Evolutionary conservation across 1,140 invertebrate species (phyloP), one percentile per base, ranked within the genome.

Genomic region (Bombyx mori): DNA sequence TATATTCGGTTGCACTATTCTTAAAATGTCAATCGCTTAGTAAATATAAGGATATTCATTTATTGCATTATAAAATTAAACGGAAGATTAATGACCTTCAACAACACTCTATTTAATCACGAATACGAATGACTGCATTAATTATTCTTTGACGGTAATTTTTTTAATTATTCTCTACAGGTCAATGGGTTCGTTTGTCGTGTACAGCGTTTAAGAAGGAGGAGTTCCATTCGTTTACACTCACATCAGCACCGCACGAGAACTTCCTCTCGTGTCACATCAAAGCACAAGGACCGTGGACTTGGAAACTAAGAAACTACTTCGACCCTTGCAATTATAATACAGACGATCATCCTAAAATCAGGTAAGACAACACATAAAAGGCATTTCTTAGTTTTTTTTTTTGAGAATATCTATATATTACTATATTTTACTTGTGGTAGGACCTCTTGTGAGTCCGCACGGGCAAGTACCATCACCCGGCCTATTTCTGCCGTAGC

Each of bases 271-370:
- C 97, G 1, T 97, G 98, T 68, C 98, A 99, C 80, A 99, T 99
- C 62, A 98, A 99, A 86, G 97, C 97, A 0, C 97, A 98, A 79
- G 98, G 98, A 0, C 98, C 98, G 0, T 99, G 98, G 98, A 99
- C 98, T 0, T 99, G 97, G 97, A 99, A 99, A 74, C 83, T 99
- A 1, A 90, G 98, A 46, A 98, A 98, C 81, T 98, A 97, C 73
- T 98, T 99, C 76, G 97, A 99, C 88, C 96, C 97, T 2, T 95
- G 94, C 74, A 98, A 98, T 77, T 98, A 95, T 69, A 95, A 96
- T 76, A 93, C 94, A 0, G 96, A 97, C 65, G 92, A 94, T 69
- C 92, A 95, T 76, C 96, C 97, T 1, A 95, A 97, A 79, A 93
- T 94, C 62, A 82, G 88, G 88, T 88, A 72, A 65, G 26, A 35